Percentiles rank a stretch among this genome's conserved stretches.
These are phyloP conservation scores for Mystacornis crossleyi DNA, from an alignment of 2,113 vertebrate species.

Conservation along the genomic window DNA sequence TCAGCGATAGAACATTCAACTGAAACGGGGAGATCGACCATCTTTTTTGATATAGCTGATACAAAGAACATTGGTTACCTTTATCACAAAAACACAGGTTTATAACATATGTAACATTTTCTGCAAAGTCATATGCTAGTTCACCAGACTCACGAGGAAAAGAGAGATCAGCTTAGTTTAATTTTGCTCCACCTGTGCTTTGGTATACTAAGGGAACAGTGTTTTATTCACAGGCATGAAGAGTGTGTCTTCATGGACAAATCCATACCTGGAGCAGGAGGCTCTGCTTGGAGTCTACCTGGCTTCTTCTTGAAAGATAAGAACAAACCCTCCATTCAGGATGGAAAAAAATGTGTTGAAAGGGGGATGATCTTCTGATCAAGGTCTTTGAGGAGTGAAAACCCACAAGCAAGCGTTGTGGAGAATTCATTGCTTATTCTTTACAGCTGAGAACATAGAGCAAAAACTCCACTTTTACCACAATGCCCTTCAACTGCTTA, in stretches of 20 bases:
- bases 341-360: neutral
- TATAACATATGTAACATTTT: neutral
- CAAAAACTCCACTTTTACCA: neutral
- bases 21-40: neutral
- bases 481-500: neutral
- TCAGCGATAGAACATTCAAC: neutral
- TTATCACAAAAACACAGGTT: neutral
- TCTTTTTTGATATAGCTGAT: neutral
- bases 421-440: neutral
- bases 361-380: neutral
- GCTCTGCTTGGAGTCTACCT: neutral
- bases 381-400: neutral
- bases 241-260: neutral
- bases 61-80: neutral
- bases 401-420: accelerated
- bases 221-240: neutral
- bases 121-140: neutral
- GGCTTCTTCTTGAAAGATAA: neutral
- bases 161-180: neutral
- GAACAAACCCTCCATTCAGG: neutral
- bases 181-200: neutral
- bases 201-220: neutral
- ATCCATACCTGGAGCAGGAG: neutral
- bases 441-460: neutral
- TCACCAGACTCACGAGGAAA: neutral